Evolutionary conservation across 2,797 vertebrate species (phyloP).

Genomic region (Amblyopsis hoosieri): DNA sequence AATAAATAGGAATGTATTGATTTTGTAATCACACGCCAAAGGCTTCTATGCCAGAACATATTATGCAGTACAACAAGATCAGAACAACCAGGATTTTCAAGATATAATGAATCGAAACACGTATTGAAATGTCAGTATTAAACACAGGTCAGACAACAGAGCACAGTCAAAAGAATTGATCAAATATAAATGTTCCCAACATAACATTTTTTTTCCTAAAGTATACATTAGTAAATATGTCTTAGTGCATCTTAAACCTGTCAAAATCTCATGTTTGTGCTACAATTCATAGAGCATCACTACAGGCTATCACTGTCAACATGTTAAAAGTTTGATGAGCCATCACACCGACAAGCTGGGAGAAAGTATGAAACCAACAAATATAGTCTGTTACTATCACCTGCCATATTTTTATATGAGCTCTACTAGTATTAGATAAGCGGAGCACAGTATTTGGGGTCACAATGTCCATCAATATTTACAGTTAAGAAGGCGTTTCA

Average conservation of each 20-base stretch:
- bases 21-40: no score
- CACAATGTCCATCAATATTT: constrained; percentile 54
- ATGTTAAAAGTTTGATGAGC: constrained; percentile 8
- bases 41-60: no score
- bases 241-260: no score
- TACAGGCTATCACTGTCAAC: background rate
- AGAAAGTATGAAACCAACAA: constrained; percentile 28
- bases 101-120: no score
- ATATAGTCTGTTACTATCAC: constrained; percentile 26
- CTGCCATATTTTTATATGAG: constrained; percentile 33
- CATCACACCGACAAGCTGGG: constrained; percentile 10
- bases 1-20: constrained; percentile 21
- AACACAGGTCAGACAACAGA: background rate
- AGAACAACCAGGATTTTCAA: no score
- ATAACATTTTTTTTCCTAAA: background rate
- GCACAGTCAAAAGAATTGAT: background rate
- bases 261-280: no score
- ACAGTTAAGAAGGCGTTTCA: constrained; percentile 26
- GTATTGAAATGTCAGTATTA: background rate
- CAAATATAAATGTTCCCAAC: constrained; percentile 8
- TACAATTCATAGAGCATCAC: no score
- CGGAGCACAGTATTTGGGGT: constrained; percentile 32
- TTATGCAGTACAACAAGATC: no score
- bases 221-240: no score
- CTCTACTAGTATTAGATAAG: constrained; percentile 29